Percentiles rank a stretch among this genome's conserved stretches.
Evolutionary conservation across 2,797 vertebrate species (phyloP).

Genomic region (Sebastes cheni): DNA sequence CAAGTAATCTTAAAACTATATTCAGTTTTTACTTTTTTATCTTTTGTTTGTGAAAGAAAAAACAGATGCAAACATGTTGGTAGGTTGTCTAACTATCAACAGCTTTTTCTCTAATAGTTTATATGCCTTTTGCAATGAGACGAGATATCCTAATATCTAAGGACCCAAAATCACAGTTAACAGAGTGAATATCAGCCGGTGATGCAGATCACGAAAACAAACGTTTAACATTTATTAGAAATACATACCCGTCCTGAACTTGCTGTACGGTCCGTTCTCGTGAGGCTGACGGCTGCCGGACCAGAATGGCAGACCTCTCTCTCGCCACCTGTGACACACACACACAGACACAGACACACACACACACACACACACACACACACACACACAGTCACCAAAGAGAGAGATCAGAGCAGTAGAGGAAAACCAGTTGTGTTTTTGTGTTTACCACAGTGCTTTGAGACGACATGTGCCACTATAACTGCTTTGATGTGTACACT

Average conservation of each 20-base stretch:
- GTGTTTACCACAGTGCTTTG: conserved; percentile 3
- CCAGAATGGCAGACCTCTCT: conserved; percentile 82
- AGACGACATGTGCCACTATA: background rate
- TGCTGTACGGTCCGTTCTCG: conserved; percentile 86
- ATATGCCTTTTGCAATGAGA: background rate
- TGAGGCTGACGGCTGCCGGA: conserved; percentile 69
- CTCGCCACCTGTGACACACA: conserved; percentile 84
- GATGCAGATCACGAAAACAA: background rate
- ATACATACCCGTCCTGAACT: conserved; percentile 86
- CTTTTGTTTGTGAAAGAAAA: background rate
- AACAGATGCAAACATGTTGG: background rate
- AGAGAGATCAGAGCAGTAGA: conserved; percentile 27
- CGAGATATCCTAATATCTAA: background rate
- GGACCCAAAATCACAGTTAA: background rate
- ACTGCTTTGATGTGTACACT: conserved; percentile 33
- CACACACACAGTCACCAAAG: background rate
- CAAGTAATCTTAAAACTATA: background rate
- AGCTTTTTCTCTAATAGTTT: background rate
- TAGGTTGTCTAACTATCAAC: background rate
- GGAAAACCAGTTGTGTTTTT: conserved; percentile 20
- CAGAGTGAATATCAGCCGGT: background rate
- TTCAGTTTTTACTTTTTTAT: background rate
- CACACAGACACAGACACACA: background rate
- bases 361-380: background rate
- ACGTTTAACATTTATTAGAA: background rate